A percentile compares a stretch with the other conserved stretches of the same genome.
phyloP scores from a whole-genome alignment of 2,113 vertebrate genomes.

The Cavia aperea region DNA sequence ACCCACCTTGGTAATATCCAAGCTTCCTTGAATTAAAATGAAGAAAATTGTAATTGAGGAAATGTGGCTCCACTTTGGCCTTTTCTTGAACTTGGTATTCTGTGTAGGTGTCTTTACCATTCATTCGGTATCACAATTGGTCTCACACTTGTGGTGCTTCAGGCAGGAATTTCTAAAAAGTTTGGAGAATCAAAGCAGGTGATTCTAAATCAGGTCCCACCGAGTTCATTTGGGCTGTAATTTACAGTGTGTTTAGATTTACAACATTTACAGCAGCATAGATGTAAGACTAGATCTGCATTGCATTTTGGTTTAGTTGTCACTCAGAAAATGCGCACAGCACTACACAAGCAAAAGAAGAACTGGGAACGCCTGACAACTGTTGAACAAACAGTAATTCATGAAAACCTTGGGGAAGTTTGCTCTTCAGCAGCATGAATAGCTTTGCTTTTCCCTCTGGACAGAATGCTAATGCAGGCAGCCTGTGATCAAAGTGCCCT shows the following conservation, averaged over 20 bases:
- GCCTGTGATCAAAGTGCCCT: constrained; percentile 75
- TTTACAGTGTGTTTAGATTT: constrained; percentile 52
- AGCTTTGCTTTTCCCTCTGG: constrained; percentile 69
- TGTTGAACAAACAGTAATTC: constrained; percentile 75
- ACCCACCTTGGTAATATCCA: constrained; percentile 26
- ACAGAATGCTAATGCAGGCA: constrained; percentile 53
- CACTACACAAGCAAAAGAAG: constrained; percentile 50
- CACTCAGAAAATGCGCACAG: constrained; percentile 61
- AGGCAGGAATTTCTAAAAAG: constrained; percentile 43
- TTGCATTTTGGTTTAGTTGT: constrained; percentile 57
- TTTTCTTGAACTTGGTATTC: neutral
- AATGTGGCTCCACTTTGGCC: constrained; percentile 34
- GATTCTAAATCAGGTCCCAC: constrained; percentile 42
- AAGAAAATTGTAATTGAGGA: constrained; percentile 45
- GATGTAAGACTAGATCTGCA: constrained; percentile 28
- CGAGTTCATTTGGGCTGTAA: constrained; percentile 43
- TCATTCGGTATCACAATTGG: constrained; percentile 24
- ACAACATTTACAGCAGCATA: neutral
- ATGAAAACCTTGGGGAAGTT: constrained; percentile 73
- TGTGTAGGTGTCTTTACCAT: constrained; percentile 36
- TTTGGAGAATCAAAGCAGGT: constrained; percentile 42
- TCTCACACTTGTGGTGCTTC: constrained; percentile 14
- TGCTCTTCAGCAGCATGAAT: constrained; percentile 66
- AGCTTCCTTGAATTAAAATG: constrained; percentile 34
- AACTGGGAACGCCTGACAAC: constrained; percentile 67